Evolutionary conservation across 2,797 vertebrate genomes (phyloP).

Genomic region (Pelobates cultripes): DNA sequence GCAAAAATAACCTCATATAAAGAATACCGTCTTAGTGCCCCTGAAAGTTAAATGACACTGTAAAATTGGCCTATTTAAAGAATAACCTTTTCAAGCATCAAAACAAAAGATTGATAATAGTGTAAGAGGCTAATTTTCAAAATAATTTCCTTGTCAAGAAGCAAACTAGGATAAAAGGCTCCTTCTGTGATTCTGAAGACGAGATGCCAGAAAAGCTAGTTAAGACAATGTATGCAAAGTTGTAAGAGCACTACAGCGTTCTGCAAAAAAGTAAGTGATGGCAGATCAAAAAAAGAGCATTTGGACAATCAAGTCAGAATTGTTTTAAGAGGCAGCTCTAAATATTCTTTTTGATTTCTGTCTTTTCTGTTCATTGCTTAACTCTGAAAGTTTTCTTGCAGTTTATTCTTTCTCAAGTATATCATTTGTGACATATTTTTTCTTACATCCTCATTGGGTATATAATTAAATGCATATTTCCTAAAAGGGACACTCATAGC

Average conservation of each 20-base stretch:
- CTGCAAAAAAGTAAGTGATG: conserved; percentile 10
- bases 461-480: no score
- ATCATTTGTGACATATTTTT: no score
- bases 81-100: conserved; percentile 54
- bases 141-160: conserved; percentile 51
- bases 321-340: background rate
- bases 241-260: conserved; percentile 21
- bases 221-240: conserved; percentile 50
- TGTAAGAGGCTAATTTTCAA: conserved; percentile 56
- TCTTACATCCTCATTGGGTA: no score
- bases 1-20: conserved; percentile 44
- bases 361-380: background rate
- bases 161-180: conserved; percentile 49
- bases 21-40: conserved; percentile 26
- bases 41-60: conserved; percentile 54
- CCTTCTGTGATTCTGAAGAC: conserved; percentile 35
- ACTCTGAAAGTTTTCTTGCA: no score
- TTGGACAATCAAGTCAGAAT: conserved; percentile 40
- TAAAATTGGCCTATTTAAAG: conserved; percentile 55
- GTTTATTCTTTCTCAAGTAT: no score
- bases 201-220: conserved; percentile 45
- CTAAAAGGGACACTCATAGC: no score
- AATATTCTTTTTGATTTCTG: conserved; percentile 16
- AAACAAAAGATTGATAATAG: conserved; percentile 57
- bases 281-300: conserved; percentile 34